These are phyloP conservation scores for Trichonephila clavipes DNA, from an alignment of 1,140 invertebrate genomes.

Conservation along the genomic window DNA sequence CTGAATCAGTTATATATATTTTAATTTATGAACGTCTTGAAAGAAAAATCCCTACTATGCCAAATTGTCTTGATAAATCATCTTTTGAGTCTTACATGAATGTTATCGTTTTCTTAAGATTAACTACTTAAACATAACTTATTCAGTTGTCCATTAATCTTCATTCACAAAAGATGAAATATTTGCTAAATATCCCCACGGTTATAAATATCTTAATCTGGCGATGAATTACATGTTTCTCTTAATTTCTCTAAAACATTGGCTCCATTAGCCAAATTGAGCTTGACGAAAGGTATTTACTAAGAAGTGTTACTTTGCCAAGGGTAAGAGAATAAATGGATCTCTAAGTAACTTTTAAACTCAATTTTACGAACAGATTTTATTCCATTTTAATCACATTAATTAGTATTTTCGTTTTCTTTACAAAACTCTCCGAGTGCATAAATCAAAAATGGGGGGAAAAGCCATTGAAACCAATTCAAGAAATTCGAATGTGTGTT, in stretches of 20 bases:
- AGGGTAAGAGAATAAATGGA: no score
- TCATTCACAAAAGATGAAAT: slow-evolving; percentile 21
- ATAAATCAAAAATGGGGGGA: no score
- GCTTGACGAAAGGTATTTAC: neutral
- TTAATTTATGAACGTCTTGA: neutral
- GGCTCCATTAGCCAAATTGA: neutral
- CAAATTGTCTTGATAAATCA: neutral
- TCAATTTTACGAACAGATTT: no score
- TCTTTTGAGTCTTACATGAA: neutral
- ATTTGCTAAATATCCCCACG: neutral
- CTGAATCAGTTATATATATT: neutral
- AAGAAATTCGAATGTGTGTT: no score
- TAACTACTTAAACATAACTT: slow-evolving; percentile 13
- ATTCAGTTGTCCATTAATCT: neutral
- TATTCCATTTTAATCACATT: no score
- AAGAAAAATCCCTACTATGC: neutral
- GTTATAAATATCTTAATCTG: slow-evolving; percentile 24
- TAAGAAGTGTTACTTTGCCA: neutral
- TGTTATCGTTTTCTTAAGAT: neutral
- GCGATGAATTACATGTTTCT: neutral
- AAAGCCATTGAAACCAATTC: no score
- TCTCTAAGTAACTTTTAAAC: no score
- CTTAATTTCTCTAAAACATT: neutral
- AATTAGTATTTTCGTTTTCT: no score
- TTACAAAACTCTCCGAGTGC: no score